phyloP scores from a whole-genome alignment of 2,888 invertebrate genomes.

The Clostera curtula region DNA sequence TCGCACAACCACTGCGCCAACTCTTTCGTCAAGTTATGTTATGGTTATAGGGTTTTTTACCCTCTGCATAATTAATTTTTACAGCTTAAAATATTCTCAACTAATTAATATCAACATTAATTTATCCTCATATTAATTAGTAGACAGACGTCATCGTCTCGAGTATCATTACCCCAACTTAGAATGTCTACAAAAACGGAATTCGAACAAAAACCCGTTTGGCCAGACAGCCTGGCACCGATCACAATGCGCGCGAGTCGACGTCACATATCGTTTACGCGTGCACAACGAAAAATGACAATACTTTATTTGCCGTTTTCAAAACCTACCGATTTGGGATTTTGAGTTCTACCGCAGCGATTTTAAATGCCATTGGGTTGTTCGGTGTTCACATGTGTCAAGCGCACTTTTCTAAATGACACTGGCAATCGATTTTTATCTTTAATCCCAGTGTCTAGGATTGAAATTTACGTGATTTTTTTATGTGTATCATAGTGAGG shows the following conservation, averaged over 20 bases:
- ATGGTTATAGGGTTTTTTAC: no score
- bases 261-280: constrained; percentile 35
- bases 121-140: constrained; percentile 18
- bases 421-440: constrained; percentile 17
- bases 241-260: constrained; percentile 42
- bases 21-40: no score
- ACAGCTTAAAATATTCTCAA: no score
- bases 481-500: constrained; percentile 33
- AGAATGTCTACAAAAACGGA: constrained; percentile 35
- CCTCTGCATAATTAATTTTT: no score
- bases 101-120: constrained; percentile 9
- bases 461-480: constrained; percentile 11
- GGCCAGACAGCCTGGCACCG: constrained; percentile 66
- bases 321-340: neutral
- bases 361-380: fast-evolving
- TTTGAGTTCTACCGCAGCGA: constrained; percentile 1
- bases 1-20: no score
- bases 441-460: constrained; percentile 11
- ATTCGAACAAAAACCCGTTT: constrained; percentile 29
- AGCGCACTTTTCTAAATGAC: constrained; percentile 8
- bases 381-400: constrained; percentile 5
- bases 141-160: constrained; percentile 35
- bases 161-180: constrained; percentile 35
- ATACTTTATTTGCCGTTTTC: neutral
- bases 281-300: constrained; percentile 32